Evolutionary conservation across 2,113 vertebrate genomes (phyloP).

Genomic region (Notarius quadriscutis): DNA sequence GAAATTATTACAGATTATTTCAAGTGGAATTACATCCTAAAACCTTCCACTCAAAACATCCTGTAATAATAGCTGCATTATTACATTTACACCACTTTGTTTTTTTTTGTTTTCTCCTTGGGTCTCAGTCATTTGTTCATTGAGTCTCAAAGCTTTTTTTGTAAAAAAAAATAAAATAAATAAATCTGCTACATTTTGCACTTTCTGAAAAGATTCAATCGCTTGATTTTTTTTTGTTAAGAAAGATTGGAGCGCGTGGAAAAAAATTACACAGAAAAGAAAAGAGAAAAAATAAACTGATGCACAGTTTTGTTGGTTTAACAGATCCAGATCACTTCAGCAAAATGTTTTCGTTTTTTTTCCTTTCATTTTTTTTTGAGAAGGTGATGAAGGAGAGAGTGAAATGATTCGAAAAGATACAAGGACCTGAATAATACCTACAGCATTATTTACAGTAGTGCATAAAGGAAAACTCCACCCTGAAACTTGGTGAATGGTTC

Average conservation of each 20-base stretch:
- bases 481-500: neutral
- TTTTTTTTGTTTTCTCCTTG: neutral
- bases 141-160: neutral
- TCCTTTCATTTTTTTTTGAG: neutral
- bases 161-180: neutral
- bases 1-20: conserved; percentile 54
- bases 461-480: conserved; percentile 5
- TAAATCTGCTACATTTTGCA: conserved; percentile 50
- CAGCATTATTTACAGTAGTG: conserved; percentile 41
- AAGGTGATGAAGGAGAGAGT: conserved; percentile 11
- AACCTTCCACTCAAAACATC: conserved; percentile 41
- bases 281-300: conserved; percentile 1
- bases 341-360: neutral
- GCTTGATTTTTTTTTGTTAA: neutral
- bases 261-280: conserved; percentile 9
- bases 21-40: conserved; percentile 22
- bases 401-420: conserved; percentile 10
- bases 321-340: conserved; percentile 29
- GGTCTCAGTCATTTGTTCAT: neutral
- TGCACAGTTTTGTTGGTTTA: conserved; percentile 46
- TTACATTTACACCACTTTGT: conserved; percentile 11
- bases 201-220: conserved; percentile 19
- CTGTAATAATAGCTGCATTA: conserved; percentile 47
- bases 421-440: conserved; percentile 22
- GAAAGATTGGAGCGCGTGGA: neutral